Evolutionary conservation across 1,140 invertebrate genomes (phyloP), one percentile per base, ranked within the genome.

Genomic region (Dendroctonus valens): DNA sequence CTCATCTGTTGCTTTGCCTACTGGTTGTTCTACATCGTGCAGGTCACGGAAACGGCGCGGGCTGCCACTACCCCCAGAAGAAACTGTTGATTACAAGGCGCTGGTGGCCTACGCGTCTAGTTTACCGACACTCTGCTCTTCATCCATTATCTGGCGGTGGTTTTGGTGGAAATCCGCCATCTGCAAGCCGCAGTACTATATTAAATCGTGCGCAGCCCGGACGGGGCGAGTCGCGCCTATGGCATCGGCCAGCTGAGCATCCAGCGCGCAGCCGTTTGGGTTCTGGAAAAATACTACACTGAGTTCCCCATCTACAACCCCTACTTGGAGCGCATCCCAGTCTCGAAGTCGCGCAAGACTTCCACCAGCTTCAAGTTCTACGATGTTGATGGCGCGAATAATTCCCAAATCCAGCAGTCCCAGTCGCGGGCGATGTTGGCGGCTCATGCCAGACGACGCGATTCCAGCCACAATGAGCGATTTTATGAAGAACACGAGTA

Each of bases 401-500:
- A 85, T 69, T 81, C 87, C n/a, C 85, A 86, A 53, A 82, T 87
- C 67, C 86, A 89, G 59, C 83, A 87, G 49, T 84, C 86, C 14
- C 85, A 87, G 69, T 85, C 80, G 5, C 78, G 86, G 53, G 85
- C 88, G 8, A 85, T 90, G 65, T 79, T 91, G 63, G 86, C 87
- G 6, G 85, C 87, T 0, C 88, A 89, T 76, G 84, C 88, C 0
- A 77, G 87, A 6, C 83, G 93, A 12, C 85, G 93, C 26, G 85
- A 94, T 73, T 87, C 89, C 5, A 92, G 93, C 73, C 96, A 98
- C 80, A 98, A 98, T 79, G 96, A 98, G 79, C 83, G 94, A 12
- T 98, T 98, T 78, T 97, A 98, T 77, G 96, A 98, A 79, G 96
- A 99, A 79, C 92, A 96, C 75, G 96, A 99, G 79, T 97, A 97